These are phyloP conservation scores for Ranitomeya variabilis DNA, from an alignment of 2,113 vertebrate genomes.

Conservation along the genomic window DNA sequence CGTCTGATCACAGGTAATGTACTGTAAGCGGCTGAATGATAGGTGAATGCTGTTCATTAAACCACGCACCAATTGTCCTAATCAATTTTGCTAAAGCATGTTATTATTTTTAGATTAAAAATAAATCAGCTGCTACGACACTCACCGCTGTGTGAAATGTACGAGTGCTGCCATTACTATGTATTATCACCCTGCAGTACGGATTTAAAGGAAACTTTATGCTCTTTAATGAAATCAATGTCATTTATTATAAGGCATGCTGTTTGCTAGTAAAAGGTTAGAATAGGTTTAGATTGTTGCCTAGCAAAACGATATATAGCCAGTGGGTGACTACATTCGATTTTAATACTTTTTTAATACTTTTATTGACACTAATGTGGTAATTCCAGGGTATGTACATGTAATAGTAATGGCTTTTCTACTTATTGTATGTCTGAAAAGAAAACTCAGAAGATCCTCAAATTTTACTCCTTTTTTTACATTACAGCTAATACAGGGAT, in stretches of 20 bases:
- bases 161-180: neutral
- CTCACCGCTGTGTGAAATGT: neutral
- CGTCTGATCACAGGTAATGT: slow-evolving; percentile 10
- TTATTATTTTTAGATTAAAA: slow-evolving; percentile 28
- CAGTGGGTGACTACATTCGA: neutral
- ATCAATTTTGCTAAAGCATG: slow-evolving; percentile 18
- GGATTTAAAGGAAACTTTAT: neutral
- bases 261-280: neutral
- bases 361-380: neutral
- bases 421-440: too few species aligned
- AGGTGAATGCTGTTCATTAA: slow-evolving; percentile 18
- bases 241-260: neutral
- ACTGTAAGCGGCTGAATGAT: slow-evolving; percentile 16
- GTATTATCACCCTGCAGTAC: neutral
- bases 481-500: too few species aligned
- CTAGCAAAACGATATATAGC: neutral
- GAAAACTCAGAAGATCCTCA: too few species aligned
- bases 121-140: slow-evolving; percentile 15
- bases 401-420: too few species aligned
- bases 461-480: too few species aligned
- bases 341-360: neutral
- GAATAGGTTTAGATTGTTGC: neutral
- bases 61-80: slow-evolving; percentile 18
- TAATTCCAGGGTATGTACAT: too few species aligned
- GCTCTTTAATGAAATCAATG: neutral